Percentiles rank a stretch among this genome's conserved stretches.
phyloP scores from a whole-genome alignment of 2,888 invertebrate genomes.

The Zhuqinia jingwanae region DNA sequence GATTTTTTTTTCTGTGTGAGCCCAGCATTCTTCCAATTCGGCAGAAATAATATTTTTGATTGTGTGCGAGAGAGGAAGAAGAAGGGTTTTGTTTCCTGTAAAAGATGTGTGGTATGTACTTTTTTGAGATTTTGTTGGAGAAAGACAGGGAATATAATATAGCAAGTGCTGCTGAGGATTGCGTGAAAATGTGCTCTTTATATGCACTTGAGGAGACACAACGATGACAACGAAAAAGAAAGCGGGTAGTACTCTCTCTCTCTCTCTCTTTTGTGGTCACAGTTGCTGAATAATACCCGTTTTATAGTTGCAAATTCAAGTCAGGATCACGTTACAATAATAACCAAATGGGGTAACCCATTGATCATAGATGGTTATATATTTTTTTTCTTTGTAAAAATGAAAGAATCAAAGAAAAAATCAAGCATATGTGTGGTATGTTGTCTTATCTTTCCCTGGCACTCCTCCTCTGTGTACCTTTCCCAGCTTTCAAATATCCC shows the following conservation, averaged over 20 bases:
- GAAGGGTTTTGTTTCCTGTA: slow-evolving; percentile 49
- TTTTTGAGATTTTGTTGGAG: too few relatives aligned
- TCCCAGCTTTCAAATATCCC: slow-evolving; percentile 73
- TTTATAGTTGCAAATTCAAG: slow-evolving; percentile 80
- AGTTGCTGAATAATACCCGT: slow-evolving; percentile 80
- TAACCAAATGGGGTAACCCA: slow-evolving; percentile 80
- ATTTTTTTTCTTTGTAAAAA: slow-evolving; percentile 2
- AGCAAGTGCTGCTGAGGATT: slow-evolving; percentile 77
- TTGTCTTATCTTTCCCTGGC: slow-evolving; percentile 60
- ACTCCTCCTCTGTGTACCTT: slow-evolving; percentile 59
- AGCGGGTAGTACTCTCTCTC: too few relatives aligned
- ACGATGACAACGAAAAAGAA: slow-evolving; percentile 69
- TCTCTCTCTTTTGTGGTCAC: slow-evolving; percentile 77
- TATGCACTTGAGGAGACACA: slow-evolving; percentile 78
- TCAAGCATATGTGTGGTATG: slow-evolving; percentile 72
- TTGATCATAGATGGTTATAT: slow-evolving; percentile 78
- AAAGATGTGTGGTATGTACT: slow-evolving; percentile 27
- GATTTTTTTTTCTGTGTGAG: too few relatives aligned
- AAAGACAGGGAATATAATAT: slow-evolving; percentile 46
- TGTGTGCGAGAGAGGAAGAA: slow-evolving; percentile 50
- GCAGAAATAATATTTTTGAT: slow-evolving; percentile 49
- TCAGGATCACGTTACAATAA: slow-evolving; percentile 79
- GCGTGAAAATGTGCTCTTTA: slow-evolving; percentile 80
- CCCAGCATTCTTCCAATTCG: slow-evolving; percentile 25
- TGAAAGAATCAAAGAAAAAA: slow-evolving; percentile 29